Evolutionary conservation across 2,888 invertebrate genomes (phyloP).

Genomic region (Hipparchia sbordonii): DNA sequence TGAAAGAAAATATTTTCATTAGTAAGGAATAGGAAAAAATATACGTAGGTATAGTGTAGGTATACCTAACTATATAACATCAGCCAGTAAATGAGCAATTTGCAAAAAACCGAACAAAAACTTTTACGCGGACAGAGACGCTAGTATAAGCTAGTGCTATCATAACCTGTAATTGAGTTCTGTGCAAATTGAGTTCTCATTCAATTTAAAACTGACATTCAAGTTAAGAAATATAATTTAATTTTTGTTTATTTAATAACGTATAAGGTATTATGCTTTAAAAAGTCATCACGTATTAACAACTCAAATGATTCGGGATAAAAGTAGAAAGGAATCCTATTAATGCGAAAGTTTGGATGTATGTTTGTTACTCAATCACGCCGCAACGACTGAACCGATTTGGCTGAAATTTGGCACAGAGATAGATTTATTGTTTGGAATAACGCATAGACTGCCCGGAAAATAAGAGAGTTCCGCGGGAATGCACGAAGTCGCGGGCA

Average conservation of each 20-base stretch:
- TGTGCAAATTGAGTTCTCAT: not conserved
- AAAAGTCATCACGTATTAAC: not conserved
- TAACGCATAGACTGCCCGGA: too few relatives aligned
- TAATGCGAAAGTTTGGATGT: too few relatives aligned
- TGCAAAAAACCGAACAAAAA: not conserved
- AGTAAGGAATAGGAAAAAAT: not conserved
- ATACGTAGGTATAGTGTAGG: not conserved
- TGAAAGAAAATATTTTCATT: conserved; percentile 63
- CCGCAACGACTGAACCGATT: too few relatives aligned
- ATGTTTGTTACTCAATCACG: too few relatives aligned
- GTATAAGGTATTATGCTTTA: too few relatives aligned
- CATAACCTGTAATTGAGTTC: conserved; percentile 9
- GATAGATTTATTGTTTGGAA: too few relatives aligned
- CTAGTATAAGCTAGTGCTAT: not conserved
- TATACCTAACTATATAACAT: too few relatives aligned
- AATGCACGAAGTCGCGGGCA: too few relatives aligned
- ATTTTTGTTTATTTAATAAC: not conserved
- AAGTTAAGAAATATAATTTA: not conserved
- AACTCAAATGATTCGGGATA: not conserved
- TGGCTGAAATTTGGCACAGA: too few relatives aligned
- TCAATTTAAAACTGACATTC: conserved; percentile 2
- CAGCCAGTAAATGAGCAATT: too few relatives aligned
- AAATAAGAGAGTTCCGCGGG: too few relatives aligned
- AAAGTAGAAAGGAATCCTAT: not conserved
- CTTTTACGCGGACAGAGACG: not conserved